phyloP scores from a whole-genome alignment of 2,113 vertebrate genomes.

The Vidua macroura region DNA sequence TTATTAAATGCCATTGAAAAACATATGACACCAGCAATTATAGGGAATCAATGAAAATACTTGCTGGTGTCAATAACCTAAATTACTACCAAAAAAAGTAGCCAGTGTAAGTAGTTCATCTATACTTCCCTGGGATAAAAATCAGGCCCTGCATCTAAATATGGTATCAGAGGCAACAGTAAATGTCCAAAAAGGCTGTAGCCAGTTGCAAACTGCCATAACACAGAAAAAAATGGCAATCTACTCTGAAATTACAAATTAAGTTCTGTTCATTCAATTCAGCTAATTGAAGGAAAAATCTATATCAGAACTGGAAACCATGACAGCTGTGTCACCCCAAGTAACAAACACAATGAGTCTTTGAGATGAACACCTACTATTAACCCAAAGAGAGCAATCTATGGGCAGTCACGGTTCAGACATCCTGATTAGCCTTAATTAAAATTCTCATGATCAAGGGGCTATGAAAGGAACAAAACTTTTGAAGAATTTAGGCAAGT shows the following conservation, averaged over 20 bases:
- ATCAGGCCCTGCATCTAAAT: not conserved
- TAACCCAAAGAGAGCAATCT: conserved; percentile 7
- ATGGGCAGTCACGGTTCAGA: not conserved
- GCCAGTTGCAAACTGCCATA: not conserved
- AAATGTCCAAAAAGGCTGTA: not conserved
- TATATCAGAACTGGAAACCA: not conserved
- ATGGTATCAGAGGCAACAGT: not conserved
- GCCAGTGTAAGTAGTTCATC: not conserved
- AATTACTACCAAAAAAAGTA: not conserved
- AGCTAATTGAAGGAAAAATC: conserved; percentile 4
- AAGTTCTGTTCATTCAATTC: not conserved
- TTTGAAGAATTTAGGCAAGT: conserved; percentile 16
- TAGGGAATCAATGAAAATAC: conserved; percentile 22
- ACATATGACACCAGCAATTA: not conserved
- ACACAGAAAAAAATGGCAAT: not conserved
- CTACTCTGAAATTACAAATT: not conserved
- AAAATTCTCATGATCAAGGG: conserved; percentile 37
- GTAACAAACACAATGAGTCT: not conserved
- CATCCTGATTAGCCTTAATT: conserved; percentile 30
- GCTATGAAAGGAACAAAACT: conserved; percentile 12
- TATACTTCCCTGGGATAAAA: not conserved
- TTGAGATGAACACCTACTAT: conserved; percentile 8
- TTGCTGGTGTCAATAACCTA: conserved; percentile 20
- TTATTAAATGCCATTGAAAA: conserved; percentile 19
- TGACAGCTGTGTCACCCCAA: not conserved